Evolutionary conservation across 92 coral and sea anemone species (phyloP).

Genomic region (Umimayanthus chanpuru): DNA sequence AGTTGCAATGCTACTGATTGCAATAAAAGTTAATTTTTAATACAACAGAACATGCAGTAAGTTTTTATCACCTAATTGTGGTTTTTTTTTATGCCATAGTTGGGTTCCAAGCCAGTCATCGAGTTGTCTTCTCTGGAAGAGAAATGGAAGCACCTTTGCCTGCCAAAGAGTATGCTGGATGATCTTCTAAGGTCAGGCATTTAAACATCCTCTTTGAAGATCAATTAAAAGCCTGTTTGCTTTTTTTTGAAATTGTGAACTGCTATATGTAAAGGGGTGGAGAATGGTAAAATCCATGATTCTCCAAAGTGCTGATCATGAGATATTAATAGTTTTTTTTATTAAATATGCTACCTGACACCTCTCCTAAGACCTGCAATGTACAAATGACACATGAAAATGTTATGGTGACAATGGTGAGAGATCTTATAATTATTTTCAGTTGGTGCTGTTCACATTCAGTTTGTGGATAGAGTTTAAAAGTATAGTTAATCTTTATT

Average conservation of each 20-base stretch:
- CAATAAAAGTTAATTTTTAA: background rate
- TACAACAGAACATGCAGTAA: background rate
- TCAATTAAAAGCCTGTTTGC: background rate
- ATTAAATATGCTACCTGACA: background rate
- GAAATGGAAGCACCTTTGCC: slow-evolving; percentile 89
- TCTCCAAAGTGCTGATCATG: too few species aligned
- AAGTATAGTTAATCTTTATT: too few species aligned
- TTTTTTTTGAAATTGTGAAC: background rate
- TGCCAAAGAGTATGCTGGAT: slow-evolving; percentile 83
- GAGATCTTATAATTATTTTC: background rate
- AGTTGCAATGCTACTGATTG: too few species aligned
- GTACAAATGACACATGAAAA: too few species aligned
- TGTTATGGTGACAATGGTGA: too few species aligned
- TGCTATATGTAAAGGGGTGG: background rate
- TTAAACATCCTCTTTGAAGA: too few species aligned
- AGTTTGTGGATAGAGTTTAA: too few species aligned
- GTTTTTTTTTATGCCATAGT: slow-evolving; percentile 48
- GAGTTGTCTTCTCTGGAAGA: slow-evolving; percentile 92
- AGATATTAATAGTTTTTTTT: background rate
- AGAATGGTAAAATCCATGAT: background rate
- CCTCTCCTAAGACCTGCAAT: too few species aligned
- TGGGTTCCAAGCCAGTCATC: slow-evolving; percentile 88
- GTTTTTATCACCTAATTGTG: background rate
- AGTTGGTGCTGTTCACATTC: background rate
- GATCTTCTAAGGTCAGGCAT: slow-evolving; percentile 82